Base-by-base conservation (phyloP, 2,797 vertebrate species). In the Trachurus trachurus region DNA sequence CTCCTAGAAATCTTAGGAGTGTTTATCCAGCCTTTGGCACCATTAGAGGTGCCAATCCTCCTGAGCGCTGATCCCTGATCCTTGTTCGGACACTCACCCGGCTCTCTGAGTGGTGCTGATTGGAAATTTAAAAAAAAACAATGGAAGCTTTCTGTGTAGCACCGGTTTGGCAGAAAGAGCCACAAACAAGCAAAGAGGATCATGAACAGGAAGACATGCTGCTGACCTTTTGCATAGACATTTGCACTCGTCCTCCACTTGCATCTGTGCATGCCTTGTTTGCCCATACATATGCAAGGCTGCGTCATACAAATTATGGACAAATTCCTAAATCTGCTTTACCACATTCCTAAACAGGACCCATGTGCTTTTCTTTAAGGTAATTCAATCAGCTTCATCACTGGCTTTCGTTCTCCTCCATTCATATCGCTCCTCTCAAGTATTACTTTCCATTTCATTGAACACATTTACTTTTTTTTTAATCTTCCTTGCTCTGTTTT, bases 11-110 rank as follows among this genome's bases (percentile, higher is more conserved):
- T 88, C 81, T 86, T 56, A 56, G 63, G 44, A 70, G 72, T 86
- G 80, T 90, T 92, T 83, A 92, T 91, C 87, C 84, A 81, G 81
- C 47, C 54, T 86, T 82, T 88, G 83, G 90, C 85, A 83, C 67
- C n/a, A 76, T 82, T 79, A 73, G 66, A 79, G 34, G 78, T 77
- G 74, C 78, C 88, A 90, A 72, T 82, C 79, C 83, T 78, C 47
- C 76, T 61, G 75, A 66, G 83, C 5, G 6, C 84, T 83, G 81
- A 91, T 85, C 88, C 77, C 63, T 40, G 73, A 86, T 75, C 86
- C 75, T 58, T 54, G 69, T 74, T 84, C 81, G 76, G 82, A 90
- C 74, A 78, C 76, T 87, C 44, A 67, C 54, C 76, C 47, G 71
- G 59, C 67, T 76, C 53, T 70, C 39, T 71, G 31, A 74, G 57